A percentile compares a stretch with the other conserved stretches of the same genome.
These are phyloP conservation scores for Larimichthys crocea DNA, from an alignment of 2,113 vertebrate genomes.

Conservation along the genomic window DNA sequence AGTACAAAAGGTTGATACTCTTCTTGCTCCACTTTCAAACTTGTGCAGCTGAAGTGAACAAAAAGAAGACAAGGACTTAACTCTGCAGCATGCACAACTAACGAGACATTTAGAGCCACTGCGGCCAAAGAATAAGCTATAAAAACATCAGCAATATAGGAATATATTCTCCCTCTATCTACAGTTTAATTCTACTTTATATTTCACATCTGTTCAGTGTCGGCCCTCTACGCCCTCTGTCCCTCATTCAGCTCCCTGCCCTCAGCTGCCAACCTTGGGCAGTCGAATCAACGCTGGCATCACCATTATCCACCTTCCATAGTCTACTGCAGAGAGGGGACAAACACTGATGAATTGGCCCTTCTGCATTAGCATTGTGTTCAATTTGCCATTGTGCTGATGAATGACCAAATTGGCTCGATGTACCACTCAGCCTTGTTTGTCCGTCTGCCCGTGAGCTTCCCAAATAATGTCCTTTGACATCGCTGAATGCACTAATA, in stretches of 20 bases:
- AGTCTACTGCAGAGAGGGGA: constrained; percentile 29
- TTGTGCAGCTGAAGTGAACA: constrained; percentile 6
- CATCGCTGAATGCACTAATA: not conserved
- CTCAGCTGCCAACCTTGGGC: constrained; percentile 45
- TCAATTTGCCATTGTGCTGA: constrained; percentile 69
- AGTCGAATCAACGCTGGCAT: constrained; percentile 44
- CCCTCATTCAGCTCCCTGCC: constrained; percentile 38
- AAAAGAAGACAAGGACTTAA: constrained; percentile 3
- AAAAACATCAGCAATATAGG: not conserved
- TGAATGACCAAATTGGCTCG: constrained; percentile 56
- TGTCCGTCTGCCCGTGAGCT: constrained; percentile 29
- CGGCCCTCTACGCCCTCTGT: constrained; percentile 37
- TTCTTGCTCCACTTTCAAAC: constrained; percentile 56
- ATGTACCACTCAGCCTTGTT: constrained; percentile 40
- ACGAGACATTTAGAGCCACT: constrained; percentile 3
- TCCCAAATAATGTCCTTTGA: constrained; percentile 21
- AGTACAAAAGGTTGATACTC: constrained; percentile 56
- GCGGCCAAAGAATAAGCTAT: not conserved
- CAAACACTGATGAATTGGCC: constrained; percentile 69
- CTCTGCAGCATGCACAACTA: not conserved
- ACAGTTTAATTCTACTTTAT: constrained; percentile 38
- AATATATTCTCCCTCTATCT: constrained; percentile 2
- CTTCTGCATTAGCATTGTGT: constrained; percentile 69
- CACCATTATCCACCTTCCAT: constrained; percentile 34
- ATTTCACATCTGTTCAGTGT: constrained; percentile 44